phyloP scores from a whole-genome alignment of 1,140 invertebrate genomes.

The Euura saliciscinereae region DNA sequence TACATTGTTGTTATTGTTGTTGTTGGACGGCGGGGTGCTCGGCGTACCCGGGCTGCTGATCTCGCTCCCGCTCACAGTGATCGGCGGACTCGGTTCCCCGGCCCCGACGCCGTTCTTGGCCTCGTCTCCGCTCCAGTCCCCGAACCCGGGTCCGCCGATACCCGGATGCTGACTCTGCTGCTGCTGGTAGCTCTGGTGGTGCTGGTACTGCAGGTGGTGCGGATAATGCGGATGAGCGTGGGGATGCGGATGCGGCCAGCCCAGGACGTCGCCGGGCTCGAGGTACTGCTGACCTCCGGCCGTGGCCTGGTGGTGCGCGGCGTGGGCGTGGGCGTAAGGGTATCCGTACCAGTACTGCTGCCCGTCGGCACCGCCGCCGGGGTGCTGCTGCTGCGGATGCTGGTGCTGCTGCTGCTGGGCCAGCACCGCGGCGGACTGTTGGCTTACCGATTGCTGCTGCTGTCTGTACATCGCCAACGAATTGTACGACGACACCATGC shows the following conservation, averaged over 20 bases:
- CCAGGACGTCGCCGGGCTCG: conserved; percentile 29
- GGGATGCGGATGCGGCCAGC: conserved; percentile 30
- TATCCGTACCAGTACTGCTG: conserved; percentile 39
- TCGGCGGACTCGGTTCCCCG: conserved; percentile 63
- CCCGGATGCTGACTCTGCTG: conserved; percentile 23
- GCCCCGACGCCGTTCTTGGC: conserved; percentile 31
- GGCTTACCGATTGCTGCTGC: conserved; percentile 23
- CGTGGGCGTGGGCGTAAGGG: conserved; percentile 21
- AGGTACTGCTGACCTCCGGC: conserved; percentile 36
- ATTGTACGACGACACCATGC: conserved; percentile 42
- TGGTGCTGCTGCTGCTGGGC: conserved; percentile 27
- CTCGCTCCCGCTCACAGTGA: conserved; percentile 70
- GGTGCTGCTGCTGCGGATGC: conserved; percentile 22
- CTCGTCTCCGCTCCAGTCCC: conserved; percentile 47
- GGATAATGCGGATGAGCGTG: conserved; percentile 46
- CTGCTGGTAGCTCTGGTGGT: conserved; percentile 27
- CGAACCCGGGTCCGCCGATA: conserved; percentile 21
- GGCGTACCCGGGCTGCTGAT: conserved; percentile 67
- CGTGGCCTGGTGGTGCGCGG: conserved; percentile 30
- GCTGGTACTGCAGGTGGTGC: conserved; percentile 42
- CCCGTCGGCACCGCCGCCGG: conserved; percentile 14
- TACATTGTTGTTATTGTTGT: conserved; percentile 41
- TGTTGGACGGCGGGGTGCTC: conserved; percentile 36
- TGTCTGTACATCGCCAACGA: conserved; percentile 37
- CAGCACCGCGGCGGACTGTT: conserved; percentile 13